phyloP scores from a whole-genome alignment of 2,888 invertebrate species.

The Thereva nobilitata region DNA sequence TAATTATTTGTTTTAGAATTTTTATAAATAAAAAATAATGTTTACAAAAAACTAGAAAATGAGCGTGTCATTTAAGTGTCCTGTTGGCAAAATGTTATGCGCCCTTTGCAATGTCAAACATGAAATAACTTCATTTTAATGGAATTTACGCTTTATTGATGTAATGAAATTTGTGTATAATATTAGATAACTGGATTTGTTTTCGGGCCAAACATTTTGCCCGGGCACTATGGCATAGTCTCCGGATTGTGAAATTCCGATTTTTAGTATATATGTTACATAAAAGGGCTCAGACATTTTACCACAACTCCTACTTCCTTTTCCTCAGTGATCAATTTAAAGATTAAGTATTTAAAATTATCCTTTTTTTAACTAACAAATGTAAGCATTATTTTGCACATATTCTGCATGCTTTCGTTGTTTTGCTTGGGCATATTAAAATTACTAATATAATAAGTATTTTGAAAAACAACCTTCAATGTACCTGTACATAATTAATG shows the following conservation, averaged over 20 bases:
- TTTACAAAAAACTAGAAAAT: conserved; percentile 37
- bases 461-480: too few species aligned
- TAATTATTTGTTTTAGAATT: conserved; percentile 34
- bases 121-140: conserved; percentile 8
- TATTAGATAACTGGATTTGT: conserved; percentile 14
- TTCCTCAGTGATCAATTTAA: not conserved
- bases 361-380: not conserved
- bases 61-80: conserved; percentile 42
- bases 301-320: conserved; percentile 16
- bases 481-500: too few species aligned
- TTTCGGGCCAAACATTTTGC: conserved; percentile 43
- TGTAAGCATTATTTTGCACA: too few species aligned
- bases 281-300: conserved; percentile 37
- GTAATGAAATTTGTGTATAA: conserved; percentile 11
- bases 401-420: too few species aligned
- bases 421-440: too few species aligned
- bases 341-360: not conserved
- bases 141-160: conserved; percentile 6
- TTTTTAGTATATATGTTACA: conserved; percentile 5
- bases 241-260: not conserved
- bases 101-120: conserved; percentile 27
- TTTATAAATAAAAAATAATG: conserved; percentile 37
- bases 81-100: conserved; percentile 42
- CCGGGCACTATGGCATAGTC: conserved; percentile 39
- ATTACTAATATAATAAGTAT: too few species aligned